These are phyloP conservation scores for Nineta flava DNA, from an alignment of 2,888 invertebrate species.

Conservation along the genomic window DNA sequence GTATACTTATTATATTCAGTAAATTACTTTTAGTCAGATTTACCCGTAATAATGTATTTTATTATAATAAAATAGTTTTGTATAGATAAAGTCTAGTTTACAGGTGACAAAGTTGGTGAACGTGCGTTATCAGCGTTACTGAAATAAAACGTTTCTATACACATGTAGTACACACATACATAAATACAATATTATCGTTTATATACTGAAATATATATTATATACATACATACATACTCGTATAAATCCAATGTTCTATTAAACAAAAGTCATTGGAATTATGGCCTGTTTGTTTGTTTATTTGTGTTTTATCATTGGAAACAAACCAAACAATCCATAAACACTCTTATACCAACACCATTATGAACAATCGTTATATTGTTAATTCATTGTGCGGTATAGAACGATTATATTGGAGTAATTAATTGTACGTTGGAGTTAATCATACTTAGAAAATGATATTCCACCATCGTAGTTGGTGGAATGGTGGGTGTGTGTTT, in stretches of 20 bases:
- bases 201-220: background rate
- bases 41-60: too few species aligned
- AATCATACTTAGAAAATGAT: too few species aligned
- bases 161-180: background rate
- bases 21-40: too few species aligned
- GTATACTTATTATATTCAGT: too few species aligned
- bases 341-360: too few species aligned
- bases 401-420: too few species aligned
- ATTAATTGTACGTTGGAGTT: too few species aligned
- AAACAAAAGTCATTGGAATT: background rate
- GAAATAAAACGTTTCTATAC: background rate
- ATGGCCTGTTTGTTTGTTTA: background rate
- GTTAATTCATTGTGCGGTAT: too few species aligned
- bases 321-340: background rate
- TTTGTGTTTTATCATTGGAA: background rate
- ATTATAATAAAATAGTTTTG: too few species aligned
- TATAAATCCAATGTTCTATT: background rate
- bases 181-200: background rate
- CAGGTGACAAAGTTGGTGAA: background rate
- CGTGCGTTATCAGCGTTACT: background rate
- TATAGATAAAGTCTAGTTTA: background rate
- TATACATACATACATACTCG: background rate
- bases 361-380: too few species aligned
- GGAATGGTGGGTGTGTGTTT: too few species aligned
- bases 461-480: too few species aligned